phyloP scores from a whole-genome alignment of 2,797 vertebrate species.

The Lycodopsis pacificus region DNA sequence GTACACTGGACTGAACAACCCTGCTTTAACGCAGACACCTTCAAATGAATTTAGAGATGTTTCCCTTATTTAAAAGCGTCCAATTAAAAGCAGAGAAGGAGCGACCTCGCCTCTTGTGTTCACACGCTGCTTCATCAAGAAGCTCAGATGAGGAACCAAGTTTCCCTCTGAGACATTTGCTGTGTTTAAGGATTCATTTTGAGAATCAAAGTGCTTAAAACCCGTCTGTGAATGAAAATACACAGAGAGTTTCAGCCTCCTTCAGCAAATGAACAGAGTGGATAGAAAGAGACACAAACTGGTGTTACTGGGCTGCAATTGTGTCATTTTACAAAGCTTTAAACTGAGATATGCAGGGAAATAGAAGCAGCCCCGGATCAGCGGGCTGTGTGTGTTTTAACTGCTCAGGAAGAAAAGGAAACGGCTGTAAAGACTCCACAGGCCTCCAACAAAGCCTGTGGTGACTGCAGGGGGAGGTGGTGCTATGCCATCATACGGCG shows the following conservation, averaged over 20 bases:
- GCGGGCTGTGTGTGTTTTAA: conserved; percentile 32
- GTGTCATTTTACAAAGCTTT: not conserved
- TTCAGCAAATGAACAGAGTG: not conserved
- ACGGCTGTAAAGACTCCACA: conserved; percentile 60
- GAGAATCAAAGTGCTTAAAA: not conserved
- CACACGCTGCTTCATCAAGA: not conserved
- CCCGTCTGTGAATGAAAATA: not conserved
- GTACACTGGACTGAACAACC: conserved; percentile 42
- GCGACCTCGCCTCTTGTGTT: not conserved
- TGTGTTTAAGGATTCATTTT: not conserved
- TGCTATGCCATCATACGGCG: conserved; percentile 26
- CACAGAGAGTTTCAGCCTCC: not conserved
- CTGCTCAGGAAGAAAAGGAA: conserved; percentile 64
- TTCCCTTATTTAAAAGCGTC: conserved; percentile 19
- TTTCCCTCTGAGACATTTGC: not conserved
- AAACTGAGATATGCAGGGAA: conserved; percentile 8
- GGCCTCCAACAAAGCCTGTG: conserved; percentile 62
- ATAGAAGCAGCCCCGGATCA: not conserved
- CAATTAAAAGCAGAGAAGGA: not conserved
- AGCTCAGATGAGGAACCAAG: not conserved
- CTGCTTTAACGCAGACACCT: conserved; percentile 37
- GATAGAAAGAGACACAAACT: not conserved
- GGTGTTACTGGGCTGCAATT: not conserved
- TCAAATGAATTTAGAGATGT: conserved; percentile 1
- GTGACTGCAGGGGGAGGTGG: conserved; percentile 5